Evolutionary conservation across 2,888 invertebrate genomes (phyloP), one percentile per base, ranked within the genome.

Genomic region (Xestia xanthographa): DNA sequence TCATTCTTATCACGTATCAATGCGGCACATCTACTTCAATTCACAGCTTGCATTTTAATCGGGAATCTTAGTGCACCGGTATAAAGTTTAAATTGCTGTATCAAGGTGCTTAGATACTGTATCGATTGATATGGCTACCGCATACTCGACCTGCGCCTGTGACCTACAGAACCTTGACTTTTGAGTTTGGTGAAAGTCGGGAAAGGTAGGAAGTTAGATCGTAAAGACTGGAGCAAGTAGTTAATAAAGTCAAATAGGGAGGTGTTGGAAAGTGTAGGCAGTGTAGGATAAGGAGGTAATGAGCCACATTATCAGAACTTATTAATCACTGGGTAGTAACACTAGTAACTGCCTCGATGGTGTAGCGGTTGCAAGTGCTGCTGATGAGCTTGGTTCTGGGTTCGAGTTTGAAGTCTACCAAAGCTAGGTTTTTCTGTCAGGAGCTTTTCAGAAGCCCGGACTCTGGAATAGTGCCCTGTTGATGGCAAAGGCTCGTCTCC

Each of bases 141-240:
- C 91, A 91, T 90, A 86, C 68, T 77, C 91, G 94, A 93, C 94
- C 94, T 94, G 94, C 83, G 92, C 93, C 92, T 94, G 91, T 95
- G 94, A 95, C 95, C 96, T 90, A 95, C 87, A 95, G 94, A 94
- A 93, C 94, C 93, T 92, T 93, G 92, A 92, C 93, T 92, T 92
- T 76, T 90, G 89, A 87, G 91, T 90, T 90, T 90, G 89, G 95
- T 91, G 95, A 95, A 95, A 95, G 95, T 94, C 90, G 84, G 92
- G 93, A 91, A 89, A 66, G 53, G 71, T 85, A 89, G 80, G 85
- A 85, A 89, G 89, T 89, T 75, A 83, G 88, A 90, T 81, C 74
- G 84, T 74, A 68, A 66, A 65, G 53, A 71, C 71, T 83, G 70
- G 70, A 83, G 68, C 73, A 66, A 50, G 50, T 65, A 56, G 63